Conservation (phyloP, 1,140 invertebrate genomes). For the Dinoponera quadriceps region DNA sequence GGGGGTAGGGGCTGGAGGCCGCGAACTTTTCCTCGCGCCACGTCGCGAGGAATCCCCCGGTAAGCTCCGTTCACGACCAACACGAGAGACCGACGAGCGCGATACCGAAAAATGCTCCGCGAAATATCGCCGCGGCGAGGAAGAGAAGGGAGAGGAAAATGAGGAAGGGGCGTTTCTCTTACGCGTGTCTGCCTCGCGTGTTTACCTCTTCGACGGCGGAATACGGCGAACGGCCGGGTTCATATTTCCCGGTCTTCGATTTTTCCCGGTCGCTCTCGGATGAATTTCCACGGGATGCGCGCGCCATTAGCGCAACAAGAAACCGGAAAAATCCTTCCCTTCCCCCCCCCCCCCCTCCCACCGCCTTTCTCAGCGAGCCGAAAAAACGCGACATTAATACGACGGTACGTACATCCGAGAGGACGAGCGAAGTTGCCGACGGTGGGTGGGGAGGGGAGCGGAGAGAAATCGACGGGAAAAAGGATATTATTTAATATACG, state of each 20-base stretch:
- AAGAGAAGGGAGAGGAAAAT: too few species aligned
- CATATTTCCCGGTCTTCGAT: too few species aligned
- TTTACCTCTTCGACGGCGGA: too few species aligned
- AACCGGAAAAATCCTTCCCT: slow-evolving; percentile 28
- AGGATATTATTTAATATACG: slow-evolving; percentile 59
- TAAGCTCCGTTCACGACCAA: slow-evolving; percentile 4
- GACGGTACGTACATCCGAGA: not conserved
- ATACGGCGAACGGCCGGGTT: too few species aligned
- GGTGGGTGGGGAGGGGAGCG: not conserved
- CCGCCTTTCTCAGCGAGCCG: too few species aligned
- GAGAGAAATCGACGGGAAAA: slow-evolving; percentile 54
- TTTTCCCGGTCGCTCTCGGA: too few species aligned
- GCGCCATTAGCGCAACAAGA: slow-evolving; percentile 45
- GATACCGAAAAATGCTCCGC: not conserved
- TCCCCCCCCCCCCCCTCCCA: too few species aligned
- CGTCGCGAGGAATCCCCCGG: slow-evolving; percentile 25
- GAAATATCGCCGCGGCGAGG: not conserved
- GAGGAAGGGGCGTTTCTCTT: not conserved
- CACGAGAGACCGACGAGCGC: not conserved
- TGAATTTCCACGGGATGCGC: too few species aligned
- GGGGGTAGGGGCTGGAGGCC: too few species aligned
- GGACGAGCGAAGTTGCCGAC: not conserved
- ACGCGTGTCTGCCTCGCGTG: not conserved
- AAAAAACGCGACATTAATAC: slow-evolving; percentile 35
- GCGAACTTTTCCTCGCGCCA: slow-evolving; percentile 40